Conservation (phyloP, 2,888 invertebrate species). For the Lycaena phlaeas region DNA sequence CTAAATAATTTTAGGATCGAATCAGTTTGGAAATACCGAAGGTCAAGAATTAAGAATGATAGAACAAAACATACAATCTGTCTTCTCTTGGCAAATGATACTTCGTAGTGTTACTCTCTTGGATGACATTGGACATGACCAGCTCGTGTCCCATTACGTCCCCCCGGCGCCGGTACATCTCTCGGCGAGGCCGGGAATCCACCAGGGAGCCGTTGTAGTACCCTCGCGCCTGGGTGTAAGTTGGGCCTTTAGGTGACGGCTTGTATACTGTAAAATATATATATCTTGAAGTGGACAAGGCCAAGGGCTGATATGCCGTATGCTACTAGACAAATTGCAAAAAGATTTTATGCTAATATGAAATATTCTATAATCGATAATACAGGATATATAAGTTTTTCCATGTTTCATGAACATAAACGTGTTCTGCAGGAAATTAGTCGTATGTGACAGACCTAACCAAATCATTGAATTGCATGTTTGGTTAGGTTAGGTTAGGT, state of each 20-base stretch:
- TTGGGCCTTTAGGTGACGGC: constrained; percentile 27
- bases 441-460: no score
- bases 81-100: constrained; percentile 42
- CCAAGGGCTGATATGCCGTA: no score
- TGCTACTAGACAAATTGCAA: no score
- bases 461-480: no score
- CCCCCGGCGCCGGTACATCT: constrained; percentile 37
- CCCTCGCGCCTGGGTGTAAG: constrained; percentile 31
- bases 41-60: no score
- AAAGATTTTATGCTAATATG: no score
- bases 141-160: constrained; percentile 42
- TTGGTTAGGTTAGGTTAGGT: no score
- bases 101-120: constrained; percentile 42
- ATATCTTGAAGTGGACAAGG: no score
- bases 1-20: no score
- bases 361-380: neutral
- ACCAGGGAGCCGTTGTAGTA: constrained; percentile 32
- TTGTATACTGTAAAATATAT: constrained; percentile 36
- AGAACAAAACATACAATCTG: constrained; percentile 43
- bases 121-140: constrained; percentile 49
- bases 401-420: neutral
- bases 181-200: constrained; percentile 34
- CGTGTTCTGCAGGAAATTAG: neutral
- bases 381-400: neutral
- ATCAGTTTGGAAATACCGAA: no score